Evolutionary conservation across 1,140 invertebrate species (phyloP).

Genomic region (Drosophila ogumai): DNA sequence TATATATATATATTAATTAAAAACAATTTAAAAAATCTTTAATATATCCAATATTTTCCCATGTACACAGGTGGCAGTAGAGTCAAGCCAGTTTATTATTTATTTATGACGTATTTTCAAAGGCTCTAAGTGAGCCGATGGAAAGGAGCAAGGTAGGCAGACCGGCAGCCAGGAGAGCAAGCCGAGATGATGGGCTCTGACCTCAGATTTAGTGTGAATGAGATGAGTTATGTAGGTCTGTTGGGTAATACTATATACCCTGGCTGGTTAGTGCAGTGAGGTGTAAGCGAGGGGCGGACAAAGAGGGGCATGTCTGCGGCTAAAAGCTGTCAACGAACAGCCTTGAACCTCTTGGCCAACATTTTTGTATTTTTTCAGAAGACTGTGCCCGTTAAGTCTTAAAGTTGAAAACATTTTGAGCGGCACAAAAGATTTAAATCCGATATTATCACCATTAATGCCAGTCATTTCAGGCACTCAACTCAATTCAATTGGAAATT

Average conservation of each 20-base stretch:
- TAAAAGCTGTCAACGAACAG: slow-evolving; percentile 34
- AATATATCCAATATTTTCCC: too few relatives aligned
- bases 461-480: slow-evolving; percentile 14
- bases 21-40: too few relatives aligned
- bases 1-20: too few relatives aligned
- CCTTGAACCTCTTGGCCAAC: slow-evolving; percentile 36
- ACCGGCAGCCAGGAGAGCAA: background rate
- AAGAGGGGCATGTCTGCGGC: slow-evolving; percentile 10
- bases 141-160: background rate
- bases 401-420: background rate
- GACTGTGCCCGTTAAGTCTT: background rate
- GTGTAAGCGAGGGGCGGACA: slow-evolving; percentile 6
- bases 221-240: slow-evolving; percentile 30
- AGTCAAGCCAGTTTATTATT: slow-evolving; percentile 34
- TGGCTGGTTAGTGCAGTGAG: slow-evolving; percentile 9
- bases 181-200: slow-evolving; percentile 41
- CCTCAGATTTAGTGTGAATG: slow-evolving; percentile 51
- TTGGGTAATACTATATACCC: slow-evolving; percentile 13
- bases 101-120: slow-evolving; percentile 55
- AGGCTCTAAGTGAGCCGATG: slow-evolving; percentile 23
- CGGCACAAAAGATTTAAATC: background rate
- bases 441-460: slow-evolving; percentile 22
- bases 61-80: background rate
- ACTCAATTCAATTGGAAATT: slow-evolving; percentile 33
- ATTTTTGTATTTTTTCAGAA: slow-evolving; percentile 1